Conservation (phyloP, 1,140 invertebrate species). For the Oreohelix idahoensis region DNA sequence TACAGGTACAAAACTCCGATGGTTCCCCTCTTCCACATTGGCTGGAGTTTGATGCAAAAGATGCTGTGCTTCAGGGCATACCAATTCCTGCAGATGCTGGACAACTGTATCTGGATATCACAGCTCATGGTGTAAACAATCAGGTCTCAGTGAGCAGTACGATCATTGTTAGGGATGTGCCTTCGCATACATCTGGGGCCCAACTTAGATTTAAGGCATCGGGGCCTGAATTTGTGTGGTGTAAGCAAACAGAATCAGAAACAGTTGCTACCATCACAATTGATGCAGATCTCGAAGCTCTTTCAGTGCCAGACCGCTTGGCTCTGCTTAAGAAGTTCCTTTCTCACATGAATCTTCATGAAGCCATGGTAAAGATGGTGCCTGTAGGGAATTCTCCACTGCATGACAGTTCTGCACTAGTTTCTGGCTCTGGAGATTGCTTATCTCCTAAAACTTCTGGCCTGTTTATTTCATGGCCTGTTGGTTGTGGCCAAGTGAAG, state of each 20-base stretch:
- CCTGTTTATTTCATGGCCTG: constrained; percentile 77
- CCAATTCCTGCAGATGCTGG: constrained; percentile 77
- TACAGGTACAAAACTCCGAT: constrained; percentile 71
- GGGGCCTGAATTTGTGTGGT: constrained; percentile 57
- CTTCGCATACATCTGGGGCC: constrained; percentile 40
- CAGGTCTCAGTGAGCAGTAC: constrained; percentile 63
- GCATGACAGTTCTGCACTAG: constrained; percentile 74
- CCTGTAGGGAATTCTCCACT: constrained; percentile 64
- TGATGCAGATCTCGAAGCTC: constrained; percentile 63
- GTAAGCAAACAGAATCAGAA: constrained; percentile 63
- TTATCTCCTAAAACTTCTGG: constrained; percentile 74
- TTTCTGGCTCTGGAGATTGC: constrained; percentile 78
- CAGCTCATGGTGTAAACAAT: constrained; percentile 57
- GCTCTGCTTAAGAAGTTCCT: constrained; percentile 59
- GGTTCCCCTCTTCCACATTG: constrained; percentile 69
- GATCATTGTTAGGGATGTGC: constrained; percentile 55
- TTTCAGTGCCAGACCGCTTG: constrained; percentile 55
- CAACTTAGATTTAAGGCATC: constrained; percentile 40
- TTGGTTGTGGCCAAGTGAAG: constrained; percentile 80
- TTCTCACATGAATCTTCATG: constrained; percentile 58
- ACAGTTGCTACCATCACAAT: constrained; percentile 69
- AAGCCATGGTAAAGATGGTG: constrained; percentile 74
- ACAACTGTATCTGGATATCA: constrained; percentile 77
- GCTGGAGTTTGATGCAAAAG: constrained; percentile 70
- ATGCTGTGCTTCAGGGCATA: constrained; percentile 76